Base-by-base conservation (phyloP, 2,888 invertebrate genomes). In the Apantesis nais region DNA sequence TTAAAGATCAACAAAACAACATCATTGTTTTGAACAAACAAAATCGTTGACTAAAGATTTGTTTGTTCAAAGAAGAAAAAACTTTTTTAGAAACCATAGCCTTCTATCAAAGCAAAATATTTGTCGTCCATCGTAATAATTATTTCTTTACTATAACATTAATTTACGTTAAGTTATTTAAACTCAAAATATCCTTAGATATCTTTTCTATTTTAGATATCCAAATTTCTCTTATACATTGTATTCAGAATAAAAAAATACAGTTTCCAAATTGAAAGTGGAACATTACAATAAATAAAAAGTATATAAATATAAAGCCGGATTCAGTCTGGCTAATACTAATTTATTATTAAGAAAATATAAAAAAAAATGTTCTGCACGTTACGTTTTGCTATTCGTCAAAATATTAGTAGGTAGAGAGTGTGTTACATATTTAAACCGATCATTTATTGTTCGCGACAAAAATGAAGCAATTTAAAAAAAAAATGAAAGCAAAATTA, bases 181-280 rank as follows among this genome's bases (percentile, higher is more conserved):
- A 71, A 81, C 74, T 68, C 73, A 75, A 79, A 81, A 79, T 68
- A 61, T 73, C 74, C 76, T 19, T 74, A 74, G 70, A 79, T 11
- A 22, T 29, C 16, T 37, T 19, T 22, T 37, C 3, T 12, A 5
- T 19, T 34, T 9, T 4, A 34, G 34, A 34, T 34, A 4, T 34
- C 5, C 2, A 16, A 16, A 19, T 29, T 41, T 9, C 25, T 25
- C 25, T 25, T 55, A 12, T 55, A 55, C 16, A 44, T 39, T 25
- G 39, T 41, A 39, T n/a, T 22, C 5, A 37, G 14, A 48, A 48
- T 37, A 65, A 66, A 66, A 66, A 37, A n/a, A n/a, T n/a, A 29
- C 19, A 65, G 74, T 79, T 41, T 63, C 68, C 62, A 71, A 76
- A 74, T 77, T 70, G 31, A 72, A 82, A 77, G 69, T 75, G 68